phyloP scores from a whole-genome alignment of 2,888 invertebrate genomes.

The Melipona beecheii region DNA sequence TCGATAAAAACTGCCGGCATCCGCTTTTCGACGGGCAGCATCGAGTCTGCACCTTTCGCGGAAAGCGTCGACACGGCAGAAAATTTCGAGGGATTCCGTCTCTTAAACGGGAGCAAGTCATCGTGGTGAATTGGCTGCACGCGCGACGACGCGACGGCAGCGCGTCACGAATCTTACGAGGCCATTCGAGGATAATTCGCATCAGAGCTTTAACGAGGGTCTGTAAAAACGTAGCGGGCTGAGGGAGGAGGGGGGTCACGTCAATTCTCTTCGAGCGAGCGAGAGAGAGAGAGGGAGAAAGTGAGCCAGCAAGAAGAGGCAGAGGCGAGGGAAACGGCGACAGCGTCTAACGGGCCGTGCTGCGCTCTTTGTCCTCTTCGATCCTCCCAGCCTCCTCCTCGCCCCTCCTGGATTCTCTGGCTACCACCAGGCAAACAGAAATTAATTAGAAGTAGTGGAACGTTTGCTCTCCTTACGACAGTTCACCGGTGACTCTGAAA shows the following conservation, averaged over 20 bases:
- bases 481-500: slow-evolving; percentile 72
- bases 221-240: slow-evolving; percentile 58
- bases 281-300: too few relatives aligned
- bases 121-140: slow-evolving; percentile 20
- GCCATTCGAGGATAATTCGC: slow-evolving; percentile 56
- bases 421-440: slow-evolving; percentile 71
- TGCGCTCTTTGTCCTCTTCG: background rate
- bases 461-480: slow-evolving; percentile 69
- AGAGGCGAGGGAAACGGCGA: background rate
- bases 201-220: slow-evolving; percentile 66
- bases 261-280: slow-evolving; percentile 46
- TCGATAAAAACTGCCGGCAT: background rate
- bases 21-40: background rate
- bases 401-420: too few relatives aligned
- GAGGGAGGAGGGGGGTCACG: slow-evolving; percentile 23
- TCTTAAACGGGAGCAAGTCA: slow-evolving; percentile 2
- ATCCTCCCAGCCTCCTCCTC: background rate
- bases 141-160: slow-evolving; percentile 1
- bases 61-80: slow-evolving; percentile 26
- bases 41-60: background rate
- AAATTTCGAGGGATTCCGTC: slow-evolving; percentile 32
- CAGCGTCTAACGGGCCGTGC: slow-evolving; percentile 10
- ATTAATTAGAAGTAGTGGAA: slow-evolving; percentile 76
- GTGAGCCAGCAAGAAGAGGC: background rate
- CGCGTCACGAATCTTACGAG: slow-evolving; percentile 49